These are phyloP conservation scores for Perca fluviatilis DNA, from an alignment of 2,113 vertebrate genomes.

Conservation along the genomic window DNA sequence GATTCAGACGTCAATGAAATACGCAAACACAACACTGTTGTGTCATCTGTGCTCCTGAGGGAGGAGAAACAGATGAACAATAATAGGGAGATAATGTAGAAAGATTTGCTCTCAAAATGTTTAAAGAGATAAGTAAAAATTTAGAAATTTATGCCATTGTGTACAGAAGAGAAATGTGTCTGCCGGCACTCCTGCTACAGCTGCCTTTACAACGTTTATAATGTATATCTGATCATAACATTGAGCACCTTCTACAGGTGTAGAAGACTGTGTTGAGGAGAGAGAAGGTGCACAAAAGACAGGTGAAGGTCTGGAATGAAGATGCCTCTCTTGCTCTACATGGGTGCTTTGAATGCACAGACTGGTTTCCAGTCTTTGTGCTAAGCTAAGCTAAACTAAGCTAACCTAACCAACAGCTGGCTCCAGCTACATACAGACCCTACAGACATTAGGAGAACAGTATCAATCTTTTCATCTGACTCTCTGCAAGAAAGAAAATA, in stretches of 20 bases:
- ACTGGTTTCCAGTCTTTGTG: not conserved
- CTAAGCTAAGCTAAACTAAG: too few species aligned
- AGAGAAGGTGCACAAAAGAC: too few species aligned
- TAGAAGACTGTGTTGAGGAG: too few species aligned
- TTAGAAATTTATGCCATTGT: conserved; percentile 20
- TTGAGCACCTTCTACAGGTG: too few species aligned
- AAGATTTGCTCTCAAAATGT: conserved; percentile 25
- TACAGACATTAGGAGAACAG: not conserved
- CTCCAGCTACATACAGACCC: not conserved
- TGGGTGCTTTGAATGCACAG: too few species aligned
- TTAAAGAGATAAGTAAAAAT: conserved; percentile 27
- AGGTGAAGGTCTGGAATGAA: too few species aligned
- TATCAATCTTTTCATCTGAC: not conserved
- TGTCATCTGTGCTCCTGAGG: conserved; percentile 1
- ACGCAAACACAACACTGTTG: conserved; percentile 23
- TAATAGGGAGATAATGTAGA: conserved; percentile 14
- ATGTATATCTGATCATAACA: too few species aligned
- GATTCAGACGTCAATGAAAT: conserved; percentile 33
- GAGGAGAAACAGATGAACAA: conserved; percentile 9
- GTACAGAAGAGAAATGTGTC: conserved; percentile 27
- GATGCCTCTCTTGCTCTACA: too few species aligned
- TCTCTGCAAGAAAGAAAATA: not conserved
- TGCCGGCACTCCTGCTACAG: conserved; percentile 10
- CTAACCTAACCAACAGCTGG: not conserved
- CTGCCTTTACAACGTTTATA: conserved; percentile 23